A percentile compares a stretch with the other conserved stretches of the same genome.
Conservation (phyloP, 2,113 vertebrate species). For the Diglossa brunneiventris region DNA sequence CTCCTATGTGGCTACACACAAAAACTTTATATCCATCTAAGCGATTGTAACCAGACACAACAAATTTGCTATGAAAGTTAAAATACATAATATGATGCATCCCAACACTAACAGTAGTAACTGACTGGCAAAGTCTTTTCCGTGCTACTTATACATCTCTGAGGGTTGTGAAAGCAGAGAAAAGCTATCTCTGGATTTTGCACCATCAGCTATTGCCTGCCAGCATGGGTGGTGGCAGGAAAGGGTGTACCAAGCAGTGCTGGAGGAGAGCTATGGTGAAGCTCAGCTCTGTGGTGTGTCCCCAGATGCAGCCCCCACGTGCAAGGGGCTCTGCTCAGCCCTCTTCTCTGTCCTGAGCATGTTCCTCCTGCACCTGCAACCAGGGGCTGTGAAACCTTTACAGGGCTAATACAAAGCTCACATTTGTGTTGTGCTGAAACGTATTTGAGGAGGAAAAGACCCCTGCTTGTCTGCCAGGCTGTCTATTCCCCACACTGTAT, state of each 20-base stretch:
- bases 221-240: background rate
- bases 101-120: background rate
- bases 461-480: conserved; percentile 4
- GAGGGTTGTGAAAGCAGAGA: background rate
- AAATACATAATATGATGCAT: background rate
- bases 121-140: background rate
- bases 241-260: background rate
- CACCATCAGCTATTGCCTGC: background rate
- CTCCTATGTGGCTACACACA: background rate
- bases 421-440: background rate
- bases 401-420: background rate
- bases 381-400: background rate
- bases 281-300: fast-evolving
- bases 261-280: background rate
- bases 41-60: background rate
- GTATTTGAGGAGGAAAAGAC: background rate
- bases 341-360: background rate
- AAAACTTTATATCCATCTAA: background rate
- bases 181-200: background rate
- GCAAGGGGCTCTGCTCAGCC: background rate
- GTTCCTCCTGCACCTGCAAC: background rate
- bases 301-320: fast-evolving
- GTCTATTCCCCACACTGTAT: background rate
- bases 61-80: background rate
- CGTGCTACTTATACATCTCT: background rate